Evolutionary conservation across 2,113 vertebrate species (phyloP), one percentile per base, ranked within the genome.

Genomic region (Microcebus jonahi): DNA sequence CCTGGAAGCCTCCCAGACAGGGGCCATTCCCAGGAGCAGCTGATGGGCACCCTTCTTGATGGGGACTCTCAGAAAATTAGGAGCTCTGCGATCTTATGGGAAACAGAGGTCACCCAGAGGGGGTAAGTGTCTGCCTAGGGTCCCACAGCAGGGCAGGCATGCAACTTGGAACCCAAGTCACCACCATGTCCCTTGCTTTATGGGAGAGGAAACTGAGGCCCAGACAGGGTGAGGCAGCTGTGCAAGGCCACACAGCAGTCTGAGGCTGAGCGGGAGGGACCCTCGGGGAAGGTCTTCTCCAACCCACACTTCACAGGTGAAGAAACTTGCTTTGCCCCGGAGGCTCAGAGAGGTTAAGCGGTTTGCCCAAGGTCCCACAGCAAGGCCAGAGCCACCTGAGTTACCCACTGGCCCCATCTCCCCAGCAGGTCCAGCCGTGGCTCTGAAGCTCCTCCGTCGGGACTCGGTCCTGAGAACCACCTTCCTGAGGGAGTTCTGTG

Each of bases 401-500:
- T 14, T 0, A 20, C 70, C 34, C 12, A 5, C 42, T 13, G n/a
- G 4, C 1, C 17, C n/a, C 0, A 0, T 27, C 42, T 29, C 57
- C 45, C 48, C 50, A 27, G 18, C 98, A 99, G 99, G 99, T 89
- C 99, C 99, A 0, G 98, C 98, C 0, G 99, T 99, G 98, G 99
- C 99, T 6, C 98, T 99, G 97, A 99, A 99, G 98, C 98, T 99
- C 90, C 99, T 99, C 94, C 98, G 98, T 0, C 99, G 99, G 25
- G 91, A 98, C 92, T 98, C 97, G 0, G 99, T 99, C 2, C 98
- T 98, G 2, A 98, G 98, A 21, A 93, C 97, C 75, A 99, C 99
- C 1, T 99, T 99, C 97, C 98, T 99, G 95, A 98, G 99, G 27
- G 99, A 99, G 97, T 99, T 99, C 96, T 99, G 99, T 23, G 98